Evolutionary conservation across 35 echinoderm and acorn worm genomes (phyloP), one percentile per base, ranked within the genome.

Genomic region (Patiria miniata): DNA sequence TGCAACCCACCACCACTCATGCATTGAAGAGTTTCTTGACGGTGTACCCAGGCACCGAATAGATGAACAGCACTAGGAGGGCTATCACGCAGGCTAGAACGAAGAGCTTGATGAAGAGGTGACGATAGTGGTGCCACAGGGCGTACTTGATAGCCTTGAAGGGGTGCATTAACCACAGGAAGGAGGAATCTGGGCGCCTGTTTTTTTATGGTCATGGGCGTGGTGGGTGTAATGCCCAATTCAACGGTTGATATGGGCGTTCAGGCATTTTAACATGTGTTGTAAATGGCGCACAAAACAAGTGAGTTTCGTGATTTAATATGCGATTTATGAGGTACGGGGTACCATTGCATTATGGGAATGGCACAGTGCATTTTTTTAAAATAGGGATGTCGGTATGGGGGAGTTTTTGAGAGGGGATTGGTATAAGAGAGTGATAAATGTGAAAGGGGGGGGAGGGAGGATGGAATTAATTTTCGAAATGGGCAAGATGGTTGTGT

Each of bases 121-220:
- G 84, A 33, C 84, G 88, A 76, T 82, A 91, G 21, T 53, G 69
- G 17, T 40, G 69, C 87, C 95, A 97, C 0, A 97, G 32, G 77
- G 89, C 69, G 61, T 89, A 88, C 16, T 82, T 52, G 29, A 93
- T 28, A 32, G 81, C 82, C 34, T 82, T 89, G 19, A 86, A 81
- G 18, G 95, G 95, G 36, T 89, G 86, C 39, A 80, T 52, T 12
- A 97, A 79, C 95, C 91, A 97, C 12, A 77, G 79, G 77, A 93
- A 90, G 36, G 95, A 90, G 21, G 88, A 82, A 56, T 93, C 91
- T 50, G 95, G 95, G 7, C 95, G 95, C 83, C 95, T 97, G 79
- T 78, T 37, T 34, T 51, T 39, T 15, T 19, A 79, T 29, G 77
- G 17, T 7, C 8, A 36, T 36, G 38, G 56, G 33, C 53, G 33